Conservation (phyloP, 2,797 vertebrate species). For the Carapus acus region DNA sequence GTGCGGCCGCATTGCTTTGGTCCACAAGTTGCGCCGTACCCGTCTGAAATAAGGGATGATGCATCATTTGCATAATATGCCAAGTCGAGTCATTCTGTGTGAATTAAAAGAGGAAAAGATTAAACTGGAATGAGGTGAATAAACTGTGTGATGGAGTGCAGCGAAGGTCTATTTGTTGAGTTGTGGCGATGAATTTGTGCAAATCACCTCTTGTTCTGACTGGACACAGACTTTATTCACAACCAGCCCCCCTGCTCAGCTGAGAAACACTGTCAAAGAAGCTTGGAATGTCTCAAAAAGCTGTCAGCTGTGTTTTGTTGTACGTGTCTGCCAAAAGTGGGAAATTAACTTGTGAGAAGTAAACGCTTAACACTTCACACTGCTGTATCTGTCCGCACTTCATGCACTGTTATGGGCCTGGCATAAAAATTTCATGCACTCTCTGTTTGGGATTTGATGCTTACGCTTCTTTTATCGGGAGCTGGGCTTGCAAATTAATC, state of each 20-base stretch:
- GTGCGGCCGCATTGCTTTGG: background rate
- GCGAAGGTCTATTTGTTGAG: constrained; percentile 13
- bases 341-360: constrained; percentile 59
- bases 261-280: constrained; percentile 25
- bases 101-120: constrained; percentile 8
- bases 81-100: constrained; percentile 6
- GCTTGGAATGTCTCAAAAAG: constrained; percentile 29
- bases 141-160: constrained; percentile 8
- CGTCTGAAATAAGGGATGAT: too few species aligned
- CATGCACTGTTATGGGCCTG: constrained; percentile 12
- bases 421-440: constrained; percentile 2
- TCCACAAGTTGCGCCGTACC: background rate
- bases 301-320: constrained; percentile 42
- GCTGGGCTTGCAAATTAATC: constrained; percentile 17
- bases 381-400: constrained; percentile 32
- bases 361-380: constrained; percentile 60
- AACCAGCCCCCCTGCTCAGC: constrained; percentile 30
- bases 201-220: constrained; percentile 37
- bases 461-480: constrained; percentile 17
- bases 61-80: too few species aligned
- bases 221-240: constrained; percentile 45
- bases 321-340: constrained; percentile 49
- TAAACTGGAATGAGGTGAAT: constrained; percentile 1
- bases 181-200: constrained; percentile 26
- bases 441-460: constrained; percentile 15